Percentiles rank a stretch among this genome's conserved stretches.
These are phyloP conservation scores for Clitarchus hookeri DNA, from an alignment of 2,888 invertebrate species.

Conservation along the genomic window DNA sequence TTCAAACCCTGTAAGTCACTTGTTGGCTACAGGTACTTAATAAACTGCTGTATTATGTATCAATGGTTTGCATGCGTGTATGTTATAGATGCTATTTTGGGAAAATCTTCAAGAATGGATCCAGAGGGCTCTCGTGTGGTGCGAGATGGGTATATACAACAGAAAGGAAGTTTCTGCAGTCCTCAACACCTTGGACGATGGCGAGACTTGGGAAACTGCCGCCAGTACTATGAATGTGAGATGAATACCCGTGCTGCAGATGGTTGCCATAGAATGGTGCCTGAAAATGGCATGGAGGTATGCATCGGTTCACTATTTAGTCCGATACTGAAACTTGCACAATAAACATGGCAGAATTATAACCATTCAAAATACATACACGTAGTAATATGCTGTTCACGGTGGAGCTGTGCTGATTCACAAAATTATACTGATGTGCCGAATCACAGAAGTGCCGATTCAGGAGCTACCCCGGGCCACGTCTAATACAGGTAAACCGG, in stretches of 20 bases:
- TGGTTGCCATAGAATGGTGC: background rate
- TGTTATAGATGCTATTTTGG: background rate
- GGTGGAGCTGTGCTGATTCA: too few relatives aligned
- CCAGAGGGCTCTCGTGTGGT: background rate
- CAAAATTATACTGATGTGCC: too few relatives aligned
- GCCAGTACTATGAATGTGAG: slow-evolving; percentile 38
- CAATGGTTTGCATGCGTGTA: background rate
- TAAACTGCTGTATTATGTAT: background rate
- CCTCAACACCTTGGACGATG: slow-evolving; percentile 35
- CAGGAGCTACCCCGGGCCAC: too few relatives aligned
- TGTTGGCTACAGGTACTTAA: too few relatives aligned
- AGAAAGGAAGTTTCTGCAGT: slow-evolving; percentile 32
- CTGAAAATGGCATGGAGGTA: background rate
- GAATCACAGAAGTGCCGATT: too few relatives aligned
- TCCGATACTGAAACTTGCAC: too few relatives aligned
- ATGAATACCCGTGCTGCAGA: slow-evolving; percentile 15
- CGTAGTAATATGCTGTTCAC: too few relatives aligned
- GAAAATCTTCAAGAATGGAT: slow-evolving; percentile 11
- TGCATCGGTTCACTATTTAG: background rate
- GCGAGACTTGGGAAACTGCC: slow-evolving; percentile 35
- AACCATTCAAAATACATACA: too few relatives aligned
- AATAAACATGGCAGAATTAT: too few relatives aligned
- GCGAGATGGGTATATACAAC: slow-evolving; percentile 17
- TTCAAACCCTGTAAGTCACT: too few relatives aligned
- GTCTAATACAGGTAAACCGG: too few relatives aligned